Percentiles rank a stretch among this genome's conserved stretches.
Conservation (phyloP, 2,888 invertebrate species). For the Myathropa florea region DNA sequence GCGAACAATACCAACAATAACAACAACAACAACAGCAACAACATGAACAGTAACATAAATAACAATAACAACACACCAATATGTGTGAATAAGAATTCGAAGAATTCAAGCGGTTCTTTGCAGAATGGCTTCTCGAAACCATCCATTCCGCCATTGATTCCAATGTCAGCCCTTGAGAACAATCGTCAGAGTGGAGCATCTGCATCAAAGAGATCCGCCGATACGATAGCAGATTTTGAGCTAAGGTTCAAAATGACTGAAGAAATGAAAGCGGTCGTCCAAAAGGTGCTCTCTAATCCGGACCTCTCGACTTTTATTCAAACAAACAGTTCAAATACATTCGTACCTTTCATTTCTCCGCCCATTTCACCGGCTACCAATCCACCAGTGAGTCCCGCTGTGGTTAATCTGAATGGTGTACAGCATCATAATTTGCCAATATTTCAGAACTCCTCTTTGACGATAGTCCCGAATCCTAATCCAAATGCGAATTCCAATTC, state of each 20-base stretch:
- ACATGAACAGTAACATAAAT: constrained; percentile 38
- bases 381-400: neutral
- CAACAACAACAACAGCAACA: neutral
- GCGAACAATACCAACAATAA: constrained; percentile 7
- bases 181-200: constrained; percentile 13
- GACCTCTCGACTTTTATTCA: constrained; percentile 79
- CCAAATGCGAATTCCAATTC: constrained; percentile 72
- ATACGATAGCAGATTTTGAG: constrained; percentile 76
- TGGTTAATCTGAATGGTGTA: constrained; percentile 25
- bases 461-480: constrained; percentile 78
- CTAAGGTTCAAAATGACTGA: constrained; percentile 80
- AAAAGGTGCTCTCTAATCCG: constrained; percentile 79
- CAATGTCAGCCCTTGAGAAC: constrained; percentile 66
- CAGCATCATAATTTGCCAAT: constrained; percentile 51
- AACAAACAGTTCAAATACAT: constrained; percentile 76
- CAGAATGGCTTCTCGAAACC: constrained; percentile 73
- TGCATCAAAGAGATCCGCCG: constrained; percentile 72
- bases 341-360: constrained; percentile 78
- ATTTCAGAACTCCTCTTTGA: constrained; percentile 74
- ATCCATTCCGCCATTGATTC: constrained; percentile 73
- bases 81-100: constrained; percentile 51
- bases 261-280: constrained; percentile 79
- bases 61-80: constrained; percentile 65
- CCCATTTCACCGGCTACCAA: constrained; percentile 78
- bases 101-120: neutral